Conservation (phyloP, 2,797 vertebrate genomes). For the Anabas testudineus region DNA sequence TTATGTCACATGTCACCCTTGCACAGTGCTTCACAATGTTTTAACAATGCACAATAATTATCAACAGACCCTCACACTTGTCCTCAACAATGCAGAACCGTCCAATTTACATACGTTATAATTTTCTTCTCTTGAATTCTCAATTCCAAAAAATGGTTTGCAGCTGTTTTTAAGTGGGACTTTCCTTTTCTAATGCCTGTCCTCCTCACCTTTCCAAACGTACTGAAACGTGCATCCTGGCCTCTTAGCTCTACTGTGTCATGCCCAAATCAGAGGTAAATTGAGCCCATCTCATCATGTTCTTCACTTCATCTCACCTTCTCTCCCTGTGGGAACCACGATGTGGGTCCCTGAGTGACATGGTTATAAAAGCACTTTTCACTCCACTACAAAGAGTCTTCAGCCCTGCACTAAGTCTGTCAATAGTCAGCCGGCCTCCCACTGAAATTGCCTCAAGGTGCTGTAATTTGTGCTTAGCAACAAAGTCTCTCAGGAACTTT, state of each 20-base stretch:
- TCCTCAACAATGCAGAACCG: slow-evolving; percentile 16
- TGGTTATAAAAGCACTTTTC: slow-evolving; percentile 39
- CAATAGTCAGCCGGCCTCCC: slow-evolving; percentile 36
- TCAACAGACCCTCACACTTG: slow-evolving; percentile 9
- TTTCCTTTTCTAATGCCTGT: slow-evolving; percentile 24
- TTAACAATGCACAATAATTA: slow-evolving; percentile 7
- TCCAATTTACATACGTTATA: slow-evolving; percentile 35
- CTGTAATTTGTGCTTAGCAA: slow-evolving; percentile 44
- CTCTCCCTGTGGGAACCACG: slow-evolving; percentile 44
- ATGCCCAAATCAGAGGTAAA: slow-evolving; percentile 45
- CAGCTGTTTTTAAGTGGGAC: slow-evolving; percentile 41
- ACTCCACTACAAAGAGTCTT: slow-evolving; percentile 34
- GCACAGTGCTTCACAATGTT: slow-evolving; percentile 10
- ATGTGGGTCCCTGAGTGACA: slow-evolving; percentile 49
- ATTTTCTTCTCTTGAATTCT: slow-evolving; percentile 7
- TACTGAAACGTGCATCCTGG: slow-evolving; percentile 13
- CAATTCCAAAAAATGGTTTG: slow-evolving; percentile 42
- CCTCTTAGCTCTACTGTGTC: slow-evolving; percentile 44
- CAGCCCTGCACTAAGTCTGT: slow-evolving; percentile 28
- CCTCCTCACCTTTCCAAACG: slow-evolving; percentile 16
- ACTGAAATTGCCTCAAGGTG: slow-evolving; percentile 41
- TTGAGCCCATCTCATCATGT: slow-evolving; percentile 41
- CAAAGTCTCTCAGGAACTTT: slow-evolving; percentile 40
- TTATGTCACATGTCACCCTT: slow-evolving; percentile 28
- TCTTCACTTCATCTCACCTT: slow-evolving; percentile 37